These are phyloP conservation scores for Ditylenchus weischeri DNA, from an alignment of 2,888 invertebrate species.

Conservation along the genomic window DNA sequence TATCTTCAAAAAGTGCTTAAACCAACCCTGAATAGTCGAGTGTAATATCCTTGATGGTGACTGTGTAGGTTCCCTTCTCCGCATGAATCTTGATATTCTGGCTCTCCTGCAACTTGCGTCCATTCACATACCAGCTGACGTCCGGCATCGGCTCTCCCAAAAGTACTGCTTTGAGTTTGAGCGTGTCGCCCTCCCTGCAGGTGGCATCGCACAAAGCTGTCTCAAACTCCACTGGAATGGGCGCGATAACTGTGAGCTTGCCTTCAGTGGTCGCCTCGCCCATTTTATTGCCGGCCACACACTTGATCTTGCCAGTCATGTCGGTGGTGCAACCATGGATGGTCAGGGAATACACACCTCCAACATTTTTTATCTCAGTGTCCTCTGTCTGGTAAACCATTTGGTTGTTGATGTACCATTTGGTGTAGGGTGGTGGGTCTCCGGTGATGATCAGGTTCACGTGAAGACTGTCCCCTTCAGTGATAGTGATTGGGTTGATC, in stretches of 20 bases:
- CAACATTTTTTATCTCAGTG: conserved; percentile 50
- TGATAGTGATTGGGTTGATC: conserved; percentile 68
- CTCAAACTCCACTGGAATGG: conserved; percentile 59
- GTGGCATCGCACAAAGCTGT: conserved; percentile 58
- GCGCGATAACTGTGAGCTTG: conserved; percentile 53
- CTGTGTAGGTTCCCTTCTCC: conserved; percentile 58
- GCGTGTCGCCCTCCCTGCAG: conserved; percentile 59
- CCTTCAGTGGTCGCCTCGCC: conserved; percentile 61
- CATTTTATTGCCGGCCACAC: conserved; percentile 62
- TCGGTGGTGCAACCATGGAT: conserved; percentile 61
- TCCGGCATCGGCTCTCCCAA: conserved; percentile 59
- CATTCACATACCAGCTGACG: conserved; percentile 56
- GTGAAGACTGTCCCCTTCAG: conserved; percentile 80
- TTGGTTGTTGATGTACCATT: conserved; percentile 68
- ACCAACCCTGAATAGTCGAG: conserved; percentile 54
- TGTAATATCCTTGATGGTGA: conserved; percentile 59
- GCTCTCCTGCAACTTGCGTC: conserved; percentile 54
- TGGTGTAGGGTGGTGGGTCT: conserved; percentile 78
- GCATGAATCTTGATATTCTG: conserved; percentile 58
- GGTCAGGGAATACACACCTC: conserved; percentile 61
- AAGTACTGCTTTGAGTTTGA: conserved; percentile 59
- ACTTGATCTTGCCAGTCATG: conserved; percentile 63
- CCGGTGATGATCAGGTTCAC: conserved; percentile 81
- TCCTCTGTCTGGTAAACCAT: conserved; percentile 57
- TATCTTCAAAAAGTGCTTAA: no score